A percentile compares a stretch with the other conserved stretches of the same genome.
phyloP scores from a whole-genome alignment of 64 coral and sea anemone species.

The Stichodactyla mertensii region DNA sequence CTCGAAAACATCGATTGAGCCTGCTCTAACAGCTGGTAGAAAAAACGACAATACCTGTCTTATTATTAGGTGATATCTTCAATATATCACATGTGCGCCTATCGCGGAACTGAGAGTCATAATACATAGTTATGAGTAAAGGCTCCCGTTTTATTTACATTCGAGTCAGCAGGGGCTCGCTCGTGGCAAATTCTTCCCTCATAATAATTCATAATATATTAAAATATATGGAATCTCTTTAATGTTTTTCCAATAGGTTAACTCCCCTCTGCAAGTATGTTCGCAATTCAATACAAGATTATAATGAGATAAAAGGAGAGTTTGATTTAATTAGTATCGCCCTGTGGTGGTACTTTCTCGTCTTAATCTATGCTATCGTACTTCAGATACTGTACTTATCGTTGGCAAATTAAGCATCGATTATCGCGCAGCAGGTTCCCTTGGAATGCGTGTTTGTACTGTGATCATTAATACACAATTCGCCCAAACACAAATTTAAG shows the following conservation, averaged over 20 bases:
- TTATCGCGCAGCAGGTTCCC: conserved; percentile 72
- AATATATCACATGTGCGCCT: not conserved
- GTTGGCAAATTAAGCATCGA: conserved; percentile 82
- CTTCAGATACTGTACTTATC: conserved; percentile 54
- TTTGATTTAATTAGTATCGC: not conserved
- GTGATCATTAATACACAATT: conserved; percentile 65
- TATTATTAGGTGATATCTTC: not conserved
- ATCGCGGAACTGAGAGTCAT: not conserved
- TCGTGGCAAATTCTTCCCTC: conserved; percentile 47
- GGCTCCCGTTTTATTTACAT: conserved; percentile 27
- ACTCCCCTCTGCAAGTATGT: not conserved
- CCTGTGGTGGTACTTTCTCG: conserved; percentile 37
- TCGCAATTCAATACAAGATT: not conserved
- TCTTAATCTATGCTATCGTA: conserved; percentile 34
- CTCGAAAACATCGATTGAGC: not conserved
- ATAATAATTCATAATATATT: conserved; percentile 1
- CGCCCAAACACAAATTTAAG: conserved; percentile 2
- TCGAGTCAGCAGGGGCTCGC: conserved; percentile 43
- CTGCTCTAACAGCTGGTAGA: not conserved
- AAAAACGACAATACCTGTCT: not conserved
- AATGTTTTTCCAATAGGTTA: not conserved
- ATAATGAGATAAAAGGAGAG: not conserved
- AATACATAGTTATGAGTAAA: not conserved
- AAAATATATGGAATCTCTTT: not conserved
- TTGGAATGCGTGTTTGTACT: conserved; percentile 55